Conservation (phyloP, 2,797 vertebrate genomes). For the Salarias fasciatus region DNA sequence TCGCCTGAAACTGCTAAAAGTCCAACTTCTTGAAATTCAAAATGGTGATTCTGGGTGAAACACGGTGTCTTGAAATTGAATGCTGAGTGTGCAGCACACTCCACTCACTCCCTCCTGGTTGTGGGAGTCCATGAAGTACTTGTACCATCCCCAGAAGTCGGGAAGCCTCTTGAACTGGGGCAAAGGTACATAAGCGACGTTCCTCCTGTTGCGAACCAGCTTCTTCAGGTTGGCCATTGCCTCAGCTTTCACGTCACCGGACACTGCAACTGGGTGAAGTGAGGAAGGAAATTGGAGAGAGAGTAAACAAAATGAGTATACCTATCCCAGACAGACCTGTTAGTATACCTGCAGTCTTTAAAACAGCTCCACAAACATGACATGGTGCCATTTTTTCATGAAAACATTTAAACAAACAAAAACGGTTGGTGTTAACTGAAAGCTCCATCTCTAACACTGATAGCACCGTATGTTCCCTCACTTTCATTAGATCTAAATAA, state of each 20-base stretch:
- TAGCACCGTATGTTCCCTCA: too few relatives aligned
- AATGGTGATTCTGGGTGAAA: neutral
- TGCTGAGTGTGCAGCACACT: conserved; percentile 44
- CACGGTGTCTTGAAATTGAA: conserved; percentile 13
- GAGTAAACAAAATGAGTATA: neutral
- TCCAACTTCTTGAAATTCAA: conserved; percentile 5
- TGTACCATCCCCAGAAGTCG: conserved; percentile 88
- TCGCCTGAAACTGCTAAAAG: neutral
- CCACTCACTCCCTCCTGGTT: conserved; percentile 86
- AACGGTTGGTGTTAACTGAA: too few relatives aligned
- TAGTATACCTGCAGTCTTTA: too few relatives aligned
- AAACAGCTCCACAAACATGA: too few relatives aligned
- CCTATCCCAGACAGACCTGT: too few relatives aligned
- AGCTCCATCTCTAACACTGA: too few relatives aligned
- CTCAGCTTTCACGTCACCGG: conserved; percentile 60
- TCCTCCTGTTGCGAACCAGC: conserved; percentile 77
- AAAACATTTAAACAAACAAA: too few relatives aligned
- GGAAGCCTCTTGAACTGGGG: conserved; percentile 76
- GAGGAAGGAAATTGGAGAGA: neutral
- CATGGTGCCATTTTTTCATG: too few relatives aligned
- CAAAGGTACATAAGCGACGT: conserved; percentile 48
- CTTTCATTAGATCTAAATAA: too few relatives aligned
- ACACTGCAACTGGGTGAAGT: conserved; percentile 31
- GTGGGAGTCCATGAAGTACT: conserved; percentile 80
- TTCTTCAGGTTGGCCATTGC: conserved; percentile 61